Percentiles rank a stretch among this genome's conserved stretches.
These are phyloP conservation scores for Arrhopalites spinosus DNA, from an alignment of 2,888 invertebrate species.

Conservation along the genomic window DNA sequence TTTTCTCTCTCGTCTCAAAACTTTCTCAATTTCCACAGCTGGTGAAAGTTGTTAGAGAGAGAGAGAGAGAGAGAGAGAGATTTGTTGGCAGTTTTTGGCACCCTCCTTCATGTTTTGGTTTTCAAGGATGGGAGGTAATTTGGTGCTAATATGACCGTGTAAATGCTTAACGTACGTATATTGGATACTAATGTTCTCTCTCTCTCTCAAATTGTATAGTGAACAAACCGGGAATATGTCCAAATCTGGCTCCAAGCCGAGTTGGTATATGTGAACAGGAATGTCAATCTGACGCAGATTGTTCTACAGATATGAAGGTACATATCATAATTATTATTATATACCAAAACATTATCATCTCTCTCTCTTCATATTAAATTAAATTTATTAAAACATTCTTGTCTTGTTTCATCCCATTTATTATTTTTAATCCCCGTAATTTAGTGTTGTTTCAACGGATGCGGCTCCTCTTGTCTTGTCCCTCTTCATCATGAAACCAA, in stretches of 20 bases:
- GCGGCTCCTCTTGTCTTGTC: constrained; percentile 72
- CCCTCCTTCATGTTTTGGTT: constrained; percentile 25
- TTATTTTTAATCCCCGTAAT: not conserved
- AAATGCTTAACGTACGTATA: constrained; percentile 5
- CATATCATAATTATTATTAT: not conserved
- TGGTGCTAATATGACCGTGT: constrained; percentile 31
- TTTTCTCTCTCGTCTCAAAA: not conserved
- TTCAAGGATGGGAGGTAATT: constrained; percentile 25
- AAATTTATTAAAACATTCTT: too few relatives aligned
- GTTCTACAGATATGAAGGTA: constrained; percentile 69
- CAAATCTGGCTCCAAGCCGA: constrained; percentile 61
- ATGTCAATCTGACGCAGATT: constrained; percentile 82
- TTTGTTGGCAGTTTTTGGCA: constrained; percentile 38
- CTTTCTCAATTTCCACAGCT: constrained; percentile 23
- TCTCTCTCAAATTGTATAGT: constrained; percentile 60
- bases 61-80: not conserved
- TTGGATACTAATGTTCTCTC: not conserved
- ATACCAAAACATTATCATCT: not conserved
- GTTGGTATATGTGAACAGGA: constrained; percentile 69
- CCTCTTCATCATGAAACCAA: constrained; percentile 58
- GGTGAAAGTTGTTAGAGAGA: constrained; percentile 25
- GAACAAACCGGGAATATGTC: constrained; percentile 73
- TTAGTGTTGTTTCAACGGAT: constrained; percentile 79
- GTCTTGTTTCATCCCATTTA: not conserved
- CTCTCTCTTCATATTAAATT: not conserved